Conservation (phyloP, 2,797 vertebrate genomes). For the Girardinus metallicus region DNA sequence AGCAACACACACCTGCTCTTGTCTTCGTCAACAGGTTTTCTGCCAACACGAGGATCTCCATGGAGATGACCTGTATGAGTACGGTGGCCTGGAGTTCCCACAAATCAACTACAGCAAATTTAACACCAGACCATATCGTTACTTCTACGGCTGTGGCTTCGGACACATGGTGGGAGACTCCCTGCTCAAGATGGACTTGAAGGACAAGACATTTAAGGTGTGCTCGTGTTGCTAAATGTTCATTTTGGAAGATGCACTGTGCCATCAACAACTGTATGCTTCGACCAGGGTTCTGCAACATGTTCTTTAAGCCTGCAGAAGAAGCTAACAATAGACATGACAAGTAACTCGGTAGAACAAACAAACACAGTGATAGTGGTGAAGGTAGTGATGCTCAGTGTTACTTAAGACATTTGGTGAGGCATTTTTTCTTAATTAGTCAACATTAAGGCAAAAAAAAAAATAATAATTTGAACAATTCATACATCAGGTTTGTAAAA, state of each 20-base stretch:
- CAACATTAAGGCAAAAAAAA: no score
- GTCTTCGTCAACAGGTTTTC: conserved; percentile 82
- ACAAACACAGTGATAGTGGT: no score
- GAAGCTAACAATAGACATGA: no score
- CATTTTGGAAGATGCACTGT: not conserved
- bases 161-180: conserved; percentile 89
- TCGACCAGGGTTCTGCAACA: not conserved
- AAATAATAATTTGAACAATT: no score
- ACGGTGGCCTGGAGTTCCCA: conserved; percentile 92
- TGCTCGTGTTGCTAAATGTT: not conserved
- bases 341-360: no score
- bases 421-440: no score
- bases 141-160: conserved; percentile 93
- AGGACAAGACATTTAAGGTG: conserved; percentile 89
- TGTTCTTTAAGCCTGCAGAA: not conserved
- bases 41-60: conserved; percentile 89
- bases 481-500: no score
- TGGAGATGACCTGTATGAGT: conserved; percentile 80
- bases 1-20: conserved; percentile 4
- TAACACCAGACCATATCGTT: conserved; percentile 86
- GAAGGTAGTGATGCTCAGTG: no score
- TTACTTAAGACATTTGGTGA: no score
- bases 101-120: conserved; percentile 88
- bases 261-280: not conserved
- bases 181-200: conserved; percentile 89